These are phyloP conservation scores for Neogobius melanostomus DNA, from an alignment of 2,113 vertebrate species.

Conservation along the genomic window DNA sequence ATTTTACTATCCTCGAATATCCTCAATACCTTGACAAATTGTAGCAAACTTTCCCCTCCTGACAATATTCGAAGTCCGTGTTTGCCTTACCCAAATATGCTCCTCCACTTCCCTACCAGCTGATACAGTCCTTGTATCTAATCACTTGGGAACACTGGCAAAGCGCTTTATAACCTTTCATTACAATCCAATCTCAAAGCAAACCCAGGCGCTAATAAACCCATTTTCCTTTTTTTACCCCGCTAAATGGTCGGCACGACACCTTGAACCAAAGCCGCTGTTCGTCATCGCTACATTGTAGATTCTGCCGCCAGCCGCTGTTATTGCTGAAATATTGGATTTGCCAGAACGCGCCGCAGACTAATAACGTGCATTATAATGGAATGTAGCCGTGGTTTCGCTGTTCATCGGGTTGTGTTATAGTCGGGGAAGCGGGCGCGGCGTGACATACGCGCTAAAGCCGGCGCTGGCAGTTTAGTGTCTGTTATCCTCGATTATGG, in stretches of 20 bases:
- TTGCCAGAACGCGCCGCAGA: constrained; percentile 38
- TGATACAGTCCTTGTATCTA: constrained; percentile 1
- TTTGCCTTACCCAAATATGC: not conserved
- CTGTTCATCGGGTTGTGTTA: constrained; percentile 49
- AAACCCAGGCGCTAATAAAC: not conserved
- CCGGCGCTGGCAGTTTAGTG: constrained; percentile 38
- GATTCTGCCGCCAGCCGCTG: constrained; percentile 7
- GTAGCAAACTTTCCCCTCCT: not conserved
- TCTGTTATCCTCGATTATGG: constrained; percentile 19
- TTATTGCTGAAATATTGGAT: constrained; percentile 48
- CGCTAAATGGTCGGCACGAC: constrained; percentile 10
- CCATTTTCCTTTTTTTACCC: not conserved
- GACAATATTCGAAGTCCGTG: not conserved
- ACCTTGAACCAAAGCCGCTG: constrained; percentile 4
- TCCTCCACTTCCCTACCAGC: not conserved
- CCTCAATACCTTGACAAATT: not conserved
- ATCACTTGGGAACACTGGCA: not conserved
- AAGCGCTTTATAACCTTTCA: constrained; percentile 7
- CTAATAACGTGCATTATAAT: constrained; percentile 46
- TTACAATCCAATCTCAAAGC: constrained; percentile 9
- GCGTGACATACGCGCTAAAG: constrained; percentile 38
- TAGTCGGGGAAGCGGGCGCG: constrained; percentile 29
- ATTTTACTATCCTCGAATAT: not conserved
- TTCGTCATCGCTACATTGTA: constrained; percentile 9
- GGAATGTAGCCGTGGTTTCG: constrained; percentile 28